phyloP scores from a whole-genome alignment of 2,888 invertebrate species.

The Leucophenga montana region DNA sequence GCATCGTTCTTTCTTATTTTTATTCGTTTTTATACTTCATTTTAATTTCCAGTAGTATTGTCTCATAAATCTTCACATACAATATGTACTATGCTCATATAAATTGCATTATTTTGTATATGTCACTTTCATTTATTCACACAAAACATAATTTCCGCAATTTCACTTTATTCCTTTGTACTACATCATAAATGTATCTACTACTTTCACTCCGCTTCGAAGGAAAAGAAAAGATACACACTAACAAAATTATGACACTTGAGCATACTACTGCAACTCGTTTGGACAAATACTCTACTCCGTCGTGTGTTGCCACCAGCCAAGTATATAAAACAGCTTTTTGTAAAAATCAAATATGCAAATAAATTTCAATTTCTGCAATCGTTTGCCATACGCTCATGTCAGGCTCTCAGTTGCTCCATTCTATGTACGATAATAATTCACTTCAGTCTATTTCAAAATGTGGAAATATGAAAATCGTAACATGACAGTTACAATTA shows the following conservation, averaged over 20 bases:
- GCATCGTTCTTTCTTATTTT: neutral
- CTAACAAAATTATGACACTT: too few species aligned
- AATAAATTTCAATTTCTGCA: constrained; percentile 64
- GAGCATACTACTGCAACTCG: too few species aligned
- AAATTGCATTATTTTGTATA: neutral
- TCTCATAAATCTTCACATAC: neutral
- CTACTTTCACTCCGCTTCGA: too few species aligned
- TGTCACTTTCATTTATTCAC: constrained; percentile 12
- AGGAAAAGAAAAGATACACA: too few species aligned
- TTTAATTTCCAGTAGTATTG: too few species aligned
- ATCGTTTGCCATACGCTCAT: neutral
- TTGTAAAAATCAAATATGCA: constrained; percentile 62
- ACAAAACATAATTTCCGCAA: constrained; percentile 9
- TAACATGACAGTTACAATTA: constrained; percentile 66
- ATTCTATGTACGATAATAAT: too few species aligned
- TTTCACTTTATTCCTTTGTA: neutral
- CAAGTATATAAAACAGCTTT: too few species aligned
- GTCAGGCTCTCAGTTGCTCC: too few species aligned
- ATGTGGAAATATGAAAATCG: constrained; percentile 33
- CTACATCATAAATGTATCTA: neutral
- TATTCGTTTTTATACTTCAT: neutral
- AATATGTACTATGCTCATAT: too few species aligned
- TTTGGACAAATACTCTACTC: too few species aligned
- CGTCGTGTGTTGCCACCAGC: too few species aligned
- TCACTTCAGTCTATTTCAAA: neutral